Evolutionary conservation across 92 coral and sea anemone genomes (phyloP), one percentile per base, ranked within the genome.

Genomic region (Parazoanthus atlanticus): DNA sequence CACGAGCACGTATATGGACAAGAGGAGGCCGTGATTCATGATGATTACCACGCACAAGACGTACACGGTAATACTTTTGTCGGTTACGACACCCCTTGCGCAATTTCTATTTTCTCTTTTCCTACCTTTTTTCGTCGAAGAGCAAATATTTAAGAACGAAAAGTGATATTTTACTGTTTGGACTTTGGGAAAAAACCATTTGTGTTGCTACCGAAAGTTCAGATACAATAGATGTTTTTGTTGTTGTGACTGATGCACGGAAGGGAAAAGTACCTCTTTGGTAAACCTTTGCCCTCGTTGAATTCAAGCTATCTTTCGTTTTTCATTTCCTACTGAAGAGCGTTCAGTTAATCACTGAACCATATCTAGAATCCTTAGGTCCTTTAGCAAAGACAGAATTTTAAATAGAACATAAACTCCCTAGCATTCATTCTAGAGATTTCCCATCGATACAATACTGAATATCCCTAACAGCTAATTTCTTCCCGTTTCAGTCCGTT

Each of bases 31-130:
- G n/a, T n/a, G n/a, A n/a, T n/a, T 36, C 38, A 36, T 36, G 38
- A 81, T 65, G 46, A 34, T 6, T 56, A 28, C 65, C 25, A 89
- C 88, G 25, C 90, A 84, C 61, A 52, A 34, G 38, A 66, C 40
- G 11, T 28, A 23, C 80, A 32, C 64, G 31, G 10, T 71, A 17
- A 34, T 58, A 23, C 17, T 67, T 79, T 81, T 30, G 85, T 72
- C 71, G 87, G n/a, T 88, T 88, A 84, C 78, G 36, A 41, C 87
- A 84, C 43, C 78, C 41, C 67, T 84, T 84, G 78, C 78, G 87
- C 87, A 84, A 69, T 70, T 69, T n/a, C 58, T 69, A 72, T 41
- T 72, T 84, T 69, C 61, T 8, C 30, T 38, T 41, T 17, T 43
- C 64, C 17, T 83, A 9, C 23, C 40, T 0, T n/a, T 40, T 82